Evolutionary conservation across 2,797 vertebrate genomes (phyloP).

Genomic region (Rhynchonycteris naso): DNA sequence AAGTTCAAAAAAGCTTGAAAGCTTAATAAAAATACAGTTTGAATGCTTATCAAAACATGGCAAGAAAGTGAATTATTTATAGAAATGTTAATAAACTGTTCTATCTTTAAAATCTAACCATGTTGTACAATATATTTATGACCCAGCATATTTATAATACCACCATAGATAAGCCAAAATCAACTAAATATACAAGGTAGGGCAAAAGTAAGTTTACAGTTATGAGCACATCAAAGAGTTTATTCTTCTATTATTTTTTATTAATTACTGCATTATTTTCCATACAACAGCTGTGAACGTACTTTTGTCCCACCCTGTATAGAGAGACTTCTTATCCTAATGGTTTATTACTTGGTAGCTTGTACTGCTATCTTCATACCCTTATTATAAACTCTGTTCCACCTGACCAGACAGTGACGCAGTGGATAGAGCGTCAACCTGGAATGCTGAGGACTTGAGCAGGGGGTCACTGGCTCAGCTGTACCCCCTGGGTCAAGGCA

Average conservation of each 20-base stretch:
- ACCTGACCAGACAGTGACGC: too few relatives aligned
- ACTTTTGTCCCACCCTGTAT: too few relatives aligned
- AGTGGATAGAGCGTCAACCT: too few relatives aligned
- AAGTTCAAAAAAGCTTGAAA: not conserved
- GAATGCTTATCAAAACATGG: not conserved
- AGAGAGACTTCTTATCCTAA: not conserved
- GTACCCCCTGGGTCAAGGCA: too few relatives aligned
- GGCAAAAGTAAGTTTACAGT: too few relatives aligned
- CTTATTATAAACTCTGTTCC: not conserved
- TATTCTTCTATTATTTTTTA: too few relatives aligned
- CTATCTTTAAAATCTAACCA: not conserved
- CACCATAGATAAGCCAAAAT: not conserved
- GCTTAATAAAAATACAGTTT: not conserved
- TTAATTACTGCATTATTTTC: too few relatives aligned
- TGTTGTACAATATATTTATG: not conserved
- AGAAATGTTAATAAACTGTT: not conserved
- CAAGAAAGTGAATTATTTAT: not conserved
- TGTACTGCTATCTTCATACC: not conserved
- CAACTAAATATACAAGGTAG: not conserved
- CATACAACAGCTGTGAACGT: too few relatives aligned
- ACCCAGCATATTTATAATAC: not conserved
- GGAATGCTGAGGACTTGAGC: too few relatives aligned
- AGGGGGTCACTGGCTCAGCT: too few relatives aligned
- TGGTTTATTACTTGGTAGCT: not conserved
- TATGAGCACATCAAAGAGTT: too few relatives aligned